These are phyloP conservation scores for Perizoma affinitatum DNA, from an alignment of 2,888 invertebrate species.

Conservation along the genomic window DNA sequence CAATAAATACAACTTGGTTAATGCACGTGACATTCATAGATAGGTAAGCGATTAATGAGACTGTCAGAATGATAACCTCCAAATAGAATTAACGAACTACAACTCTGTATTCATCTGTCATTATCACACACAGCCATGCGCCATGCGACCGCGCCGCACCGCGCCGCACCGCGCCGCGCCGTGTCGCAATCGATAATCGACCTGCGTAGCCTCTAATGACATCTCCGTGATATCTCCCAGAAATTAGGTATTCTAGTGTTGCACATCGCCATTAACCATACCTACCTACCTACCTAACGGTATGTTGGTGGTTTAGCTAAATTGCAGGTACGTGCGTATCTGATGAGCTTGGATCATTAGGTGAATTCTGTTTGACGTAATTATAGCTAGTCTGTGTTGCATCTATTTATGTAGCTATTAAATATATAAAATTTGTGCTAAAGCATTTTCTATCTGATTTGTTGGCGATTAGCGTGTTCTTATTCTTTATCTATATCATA, in stretches of 20 bases:
- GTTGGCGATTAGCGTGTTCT: no score
- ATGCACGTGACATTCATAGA: no score
- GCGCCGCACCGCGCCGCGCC: background rate
- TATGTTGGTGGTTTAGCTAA: background rate
- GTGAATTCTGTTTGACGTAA: no score
- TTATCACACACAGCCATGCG: background rate
- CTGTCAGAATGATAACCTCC: no score
- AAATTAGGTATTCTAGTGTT: slow-evolving; percentile 12
- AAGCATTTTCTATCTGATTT: no score
- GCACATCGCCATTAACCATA: slow-evolving; percentile 16
- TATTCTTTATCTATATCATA: no score
- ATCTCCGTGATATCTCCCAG: slow-evolving; percentile 23
- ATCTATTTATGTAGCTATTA: no score
- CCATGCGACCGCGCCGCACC: no score
- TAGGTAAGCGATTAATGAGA: no score
- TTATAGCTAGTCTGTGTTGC: no score
- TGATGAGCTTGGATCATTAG: slow-evolving; percentile 15
- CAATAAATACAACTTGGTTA: no score
- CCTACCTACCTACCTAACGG: background rate
- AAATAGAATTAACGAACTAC: slow-evolving; percentile 12
- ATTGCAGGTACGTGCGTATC: background rate
- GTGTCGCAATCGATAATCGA: slow-evolving; percentile 26
- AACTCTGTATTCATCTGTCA: slow-evolving; percentile 6
- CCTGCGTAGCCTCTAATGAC: slow-evolving; percentile 16
- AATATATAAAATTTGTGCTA: no score